Evolutionary conservation across 2,888 invertebrate genomes (phyloP).

Genomic region (Lutraria lutraria): DNA sequence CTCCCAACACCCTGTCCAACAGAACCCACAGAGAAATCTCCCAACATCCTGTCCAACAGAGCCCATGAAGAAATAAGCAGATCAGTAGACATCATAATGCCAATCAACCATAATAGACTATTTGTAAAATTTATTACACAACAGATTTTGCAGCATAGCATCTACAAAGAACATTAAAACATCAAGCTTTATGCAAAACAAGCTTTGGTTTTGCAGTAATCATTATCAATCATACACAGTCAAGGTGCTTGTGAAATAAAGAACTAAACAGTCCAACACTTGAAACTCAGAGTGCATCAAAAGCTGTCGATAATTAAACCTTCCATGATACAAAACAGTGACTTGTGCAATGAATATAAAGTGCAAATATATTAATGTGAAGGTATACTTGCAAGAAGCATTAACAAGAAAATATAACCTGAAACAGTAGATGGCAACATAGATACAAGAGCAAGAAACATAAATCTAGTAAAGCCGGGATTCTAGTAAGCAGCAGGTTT

Average conservation of each 20-base stretch:
- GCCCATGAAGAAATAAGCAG: neutral
- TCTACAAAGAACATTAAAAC: neutral
- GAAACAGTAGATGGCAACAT: neutral
- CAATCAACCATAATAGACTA: no score
- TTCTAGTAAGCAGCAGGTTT: neutral
- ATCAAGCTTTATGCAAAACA: no score
- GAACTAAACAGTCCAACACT: neutral
- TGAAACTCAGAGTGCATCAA: neutral
- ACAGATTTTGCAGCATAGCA: neutral
- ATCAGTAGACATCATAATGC: neutral
- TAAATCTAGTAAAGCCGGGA: neutral
- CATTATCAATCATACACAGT: neutral
- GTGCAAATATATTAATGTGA: no score
- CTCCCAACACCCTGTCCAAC: neutral
- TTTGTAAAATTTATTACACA: no score
- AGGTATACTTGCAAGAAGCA: neutral
- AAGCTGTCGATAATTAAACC: neutral
- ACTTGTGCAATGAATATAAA: no score
- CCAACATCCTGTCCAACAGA: neutral
- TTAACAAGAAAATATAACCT: neutral
- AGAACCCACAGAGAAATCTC: no score
- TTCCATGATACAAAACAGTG: no score
- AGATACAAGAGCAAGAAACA: neutral
- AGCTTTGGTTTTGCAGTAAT: neutral
- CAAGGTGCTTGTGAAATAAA: neutral